Base-by-base conservation (phyloP, 1,140 invertebrate genomes). In the Brachionus manjavacas region DNA sequence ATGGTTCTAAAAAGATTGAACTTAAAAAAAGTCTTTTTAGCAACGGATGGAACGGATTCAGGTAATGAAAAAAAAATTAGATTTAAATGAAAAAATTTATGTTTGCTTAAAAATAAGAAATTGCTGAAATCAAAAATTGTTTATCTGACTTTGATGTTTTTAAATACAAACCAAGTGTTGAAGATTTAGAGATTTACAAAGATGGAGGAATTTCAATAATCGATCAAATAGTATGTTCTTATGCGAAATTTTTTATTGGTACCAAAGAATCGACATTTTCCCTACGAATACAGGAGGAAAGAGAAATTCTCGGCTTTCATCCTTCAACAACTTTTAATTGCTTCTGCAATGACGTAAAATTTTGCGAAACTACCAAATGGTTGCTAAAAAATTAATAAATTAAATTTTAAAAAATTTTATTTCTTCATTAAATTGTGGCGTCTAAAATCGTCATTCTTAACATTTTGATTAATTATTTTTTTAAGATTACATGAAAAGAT, bases 201-300 rank as follows among this genome's bases (percentile, higher is more conserved):
- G 95, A 96, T 89, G 97, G 96, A 20, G 94, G 94, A 14, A 88
- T 95, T 49, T 96, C 96, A 1, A 96, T 99, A 85, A 93, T 99
- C 83, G 96, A 99, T 89, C 97, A 99, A 91, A 95, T 97, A 86
- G 94, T 98, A 85, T 96, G 95, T 91, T 93, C 96, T 0, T 92
- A 94, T 90, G 93, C 95, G 4, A 92, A 92, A 87, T 93, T 93
- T 91, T 96, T 97, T 88, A 92, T 97, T 85, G 96, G 97, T 35
- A 96, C 95, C 0, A 91, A 94, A 87, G 94, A 95, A 87, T 98
- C 96, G 85, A 99, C 97, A 28, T 99, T 97, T 90, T 94, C 96
- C 12, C 97, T 94, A 88, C 91, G 96, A 76, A 98, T 98, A 85
- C 95, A 97, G 91, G 97, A 99, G 89, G 96, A 98, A 88, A 91